Evolutionary conservation across 1,140 invertebrate species (phyloP).

Genomic region (Bombus fervidus): DNA sequence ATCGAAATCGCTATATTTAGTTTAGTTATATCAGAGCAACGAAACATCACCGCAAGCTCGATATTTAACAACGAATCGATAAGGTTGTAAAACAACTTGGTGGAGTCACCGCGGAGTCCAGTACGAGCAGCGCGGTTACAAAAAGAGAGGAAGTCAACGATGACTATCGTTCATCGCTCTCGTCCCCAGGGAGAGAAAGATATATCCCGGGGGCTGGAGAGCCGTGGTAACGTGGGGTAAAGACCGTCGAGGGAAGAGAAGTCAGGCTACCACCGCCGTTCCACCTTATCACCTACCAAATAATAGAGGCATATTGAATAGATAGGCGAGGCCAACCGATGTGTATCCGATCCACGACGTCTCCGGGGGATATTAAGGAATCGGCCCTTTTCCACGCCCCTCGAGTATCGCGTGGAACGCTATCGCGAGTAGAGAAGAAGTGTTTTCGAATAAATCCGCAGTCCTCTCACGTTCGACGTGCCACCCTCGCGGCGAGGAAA

Average conservation of each 20-base stretch:
- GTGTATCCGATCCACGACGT: slow-evolving; percentile 71
- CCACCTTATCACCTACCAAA: slow-evolving; percentile 75
- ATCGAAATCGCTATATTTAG: neutral
- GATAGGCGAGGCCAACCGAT: slow-evolving; percentile 72
- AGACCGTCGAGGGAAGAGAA: slow-evolving; percentile 28
- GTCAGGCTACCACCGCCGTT: slow-evolving; percentile 54
- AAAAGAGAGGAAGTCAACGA: slow-evolving; percentile 41
- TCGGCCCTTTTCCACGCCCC: slow-evolving; percentile 58
- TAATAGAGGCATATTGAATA: slow-evolving; percentile 77
- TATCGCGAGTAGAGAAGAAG: slow-evolving; percentile 10
- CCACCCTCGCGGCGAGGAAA: slow-evolving; percentile 8
- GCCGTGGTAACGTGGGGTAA: slow-evolving; percentile 16
- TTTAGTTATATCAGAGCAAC: neutral
- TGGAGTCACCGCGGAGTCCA: neutral
- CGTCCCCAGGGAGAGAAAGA: slow-evolving; percentile 57
- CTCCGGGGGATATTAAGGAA: slow-evolving; percentile 74
- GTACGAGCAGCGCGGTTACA: slow-evolving; percentile 22
- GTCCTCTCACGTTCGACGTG: slow-evolving; percentile 60
- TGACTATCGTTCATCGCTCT: slow-evolving; percentile 69
- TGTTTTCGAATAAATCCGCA: slow-evolving; percentile 68
- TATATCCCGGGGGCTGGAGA: slow-evolving; percentile 38
- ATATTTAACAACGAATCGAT: neutral
- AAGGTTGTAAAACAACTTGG: slow-evolving; percentile 42
- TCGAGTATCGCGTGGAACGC: slow-evolving; percentile 29
- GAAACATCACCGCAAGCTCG: neutral